Evolutionary conservation across 1,140 invertebrate species (phyloP).

Genomic region (Triops longicaudatus): DNA sequence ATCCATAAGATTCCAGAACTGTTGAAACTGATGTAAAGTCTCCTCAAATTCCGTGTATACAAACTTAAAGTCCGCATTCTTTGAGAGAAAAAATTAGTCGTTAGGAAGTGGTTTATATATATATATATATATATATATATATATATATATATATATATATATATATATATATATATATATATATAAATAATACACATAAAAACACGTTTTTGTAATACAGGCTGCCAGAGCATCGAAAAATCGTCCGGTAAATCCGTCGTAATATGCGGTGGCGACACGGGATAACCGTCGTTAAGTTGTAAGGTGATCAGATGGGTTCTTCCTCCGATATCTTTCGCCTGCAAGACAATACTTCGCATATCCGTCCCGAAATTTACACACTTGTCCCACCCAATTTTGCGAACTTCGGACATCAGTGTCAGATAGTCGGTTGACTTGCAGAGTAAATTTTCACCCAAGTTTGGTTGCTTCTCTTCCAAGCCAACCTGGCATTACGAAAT

Average conservation of each 20-base stretch:
- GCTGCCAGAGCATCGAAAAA: not conserved
- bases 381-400: not conserved
- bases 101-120: not conserved
- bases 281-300: not conserved
- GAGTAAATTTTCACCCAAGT: not conserved
- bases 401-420: not conserved
- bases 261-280: not conserved
- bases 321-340: not conserved
- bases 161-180: too few species aligned
- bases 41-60: slow-evolving; percentile 14
- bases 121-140: too few species aligned
- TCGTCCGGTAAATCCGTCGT: not conserved
- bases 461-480: not conserved
- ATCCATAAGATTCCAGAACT: slow-evolving; percentile 42
- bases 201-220: too few species aligned
- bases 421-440: not conserved
- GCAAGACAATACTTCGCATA: not conserved
- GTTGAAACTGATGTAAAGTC: slow-evolving; percentile 33
- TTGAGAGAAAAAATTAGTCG: not conserved
- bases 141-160: too few species aligned
- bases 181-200: too few species aligned
- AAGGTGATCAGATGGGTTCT: not conserved
- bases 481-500: not conserved
- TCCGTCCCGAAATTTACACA: not conserved
- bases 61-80: not conserved